Evolutionary conservation across 2,888 invertebrate genomes (phyloP).

Genomic region (Hesperia comma): DNA sequence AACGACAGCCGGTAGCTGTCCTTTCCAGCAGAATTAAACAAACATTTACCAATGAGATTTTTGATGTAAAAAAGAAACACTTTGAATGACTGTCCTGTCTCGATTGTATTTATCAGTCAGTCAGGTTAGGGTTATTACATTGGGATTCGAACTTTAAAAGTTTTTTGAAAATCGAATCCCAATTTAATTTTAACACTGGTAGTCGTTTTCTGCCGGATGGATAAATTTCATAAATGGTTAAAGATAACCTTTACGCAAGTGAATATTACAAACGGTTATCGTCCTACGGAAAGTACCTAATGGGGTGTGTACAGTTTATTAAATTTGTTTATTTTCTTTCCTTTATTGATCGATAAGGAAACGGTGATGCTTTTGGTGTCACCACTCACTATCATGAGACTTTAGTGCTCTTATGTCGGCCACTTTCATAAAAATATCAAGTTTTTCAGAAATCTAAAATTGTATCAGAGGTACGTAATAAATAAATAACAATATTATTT

Average conservation of each 20-base stretch:
- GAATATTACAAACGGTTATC: not conserved
- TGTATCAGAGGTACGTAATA: too few relatives aligned
- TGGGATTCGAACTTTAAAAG: not conserved
- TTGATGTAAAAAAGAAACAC: conserved; percentile 1
- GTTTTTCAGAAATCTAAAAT: too few relatives aligned
- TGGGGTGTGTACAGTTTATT: too few relatives aligned
- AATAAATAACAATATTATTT: too few relatives aligned
- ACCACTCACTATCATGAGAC: too few relatives aligned
- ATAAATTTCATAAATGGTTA: not conserved
- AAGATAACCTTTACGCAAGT: not conserved
- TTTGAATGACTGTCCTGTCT: conserved; percentile 22
- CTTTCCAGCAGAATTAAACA: conserved; percentile 6
- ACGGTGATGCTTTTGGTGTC: too few relatives aligned
- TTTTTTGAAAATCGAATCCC: too few relatives aligned
- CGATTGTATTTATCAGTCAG: not conserved
- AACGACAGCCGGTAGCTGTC: conserved; percentile 25
- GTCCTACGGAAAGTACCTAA: not conserved
- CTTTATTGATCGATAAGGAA: too few relatives aligned
- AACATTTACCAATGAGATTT: conserved; percentile 1
- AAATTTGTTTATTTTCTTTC: too few relatives aligned
- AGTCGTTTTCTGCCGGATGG: not conserved
- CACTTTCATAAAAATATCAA: too few relatives aligned
- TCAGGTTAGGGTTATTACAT: not conserved
- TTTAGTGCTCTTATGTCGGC: too few relatives aligned
- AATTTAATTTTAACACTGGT: too few relatives aligned